phyloP scores from a whole-genome alignment of 92 coral and sea anemone species.

The Epizoanthus ramosus region DNA sequence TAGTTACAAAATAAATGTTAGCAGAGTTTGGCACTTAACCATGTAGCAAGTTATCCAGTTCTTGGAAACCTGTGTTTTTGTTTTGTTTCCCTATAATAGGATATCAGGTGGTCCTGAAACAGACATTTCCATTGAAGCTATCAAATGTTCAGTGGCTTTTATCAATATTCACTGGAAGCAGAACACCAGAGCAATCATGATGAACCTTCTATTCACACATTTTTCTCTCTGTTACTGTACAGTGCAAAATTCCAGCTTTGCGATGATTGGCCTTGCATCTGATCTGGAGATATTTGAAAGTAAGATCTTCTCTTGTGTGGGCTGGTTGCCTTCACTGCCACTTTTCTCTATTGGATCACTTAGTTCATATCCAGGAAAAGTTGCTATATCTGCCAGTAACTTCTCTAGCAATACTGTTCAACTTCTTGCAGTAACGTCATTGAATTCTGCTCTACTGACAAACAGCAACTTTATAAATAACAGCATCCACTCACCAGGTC shows the following conservation, averaged over 20 bases:
- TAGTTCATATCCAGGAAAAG: conserved; percentile 4
- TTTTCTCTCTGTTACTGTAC: conserved; percentile 29
- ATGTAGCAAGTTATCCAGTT: too few species aligned
- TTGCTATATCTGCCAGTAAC: not conserved
- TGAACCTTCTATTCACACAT: conserved; percentile 17
- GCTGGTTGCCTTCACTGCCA: conserved; percentile 35
- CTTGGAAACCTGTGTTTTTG: too few species aligned
- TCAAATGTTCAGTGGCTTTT: conserved; percentile 29
- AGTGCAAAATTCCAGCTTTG: conserved; percentile 16
- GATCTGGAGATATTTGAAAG: conserved; percentile 3
- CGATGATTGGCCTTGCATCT: conserved; percentile 22
- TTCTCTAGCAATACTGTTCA: conserved; percentile 26
- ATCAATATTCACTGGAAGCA: conserved; percentile 36
- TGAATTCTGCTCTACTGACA: conserved; percentile 1
- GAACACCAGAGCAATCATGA: not conserved
- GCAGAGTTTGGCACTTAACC: too few species aligned
- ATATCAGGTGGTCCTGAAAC: conserved; percentile 14
- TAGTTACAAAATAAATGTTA: too few species aligned
- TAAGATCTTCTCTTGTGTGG: conserved; percentile 6
- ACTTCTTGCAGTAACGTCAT: conserved; percentile 4
- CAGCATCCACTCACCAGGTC: not conserved
- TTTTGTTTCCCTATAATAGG: not conserved
- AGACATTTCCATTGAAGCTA: conserved; percentile 28
- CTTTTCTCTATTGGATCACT: conserved; percentile 25
- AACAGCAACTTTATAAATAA: conserved; percentile 12